Conservation (phyloP, 2,888 invertebrate genomes). For the Caenorhabditis sp. region DNA sequence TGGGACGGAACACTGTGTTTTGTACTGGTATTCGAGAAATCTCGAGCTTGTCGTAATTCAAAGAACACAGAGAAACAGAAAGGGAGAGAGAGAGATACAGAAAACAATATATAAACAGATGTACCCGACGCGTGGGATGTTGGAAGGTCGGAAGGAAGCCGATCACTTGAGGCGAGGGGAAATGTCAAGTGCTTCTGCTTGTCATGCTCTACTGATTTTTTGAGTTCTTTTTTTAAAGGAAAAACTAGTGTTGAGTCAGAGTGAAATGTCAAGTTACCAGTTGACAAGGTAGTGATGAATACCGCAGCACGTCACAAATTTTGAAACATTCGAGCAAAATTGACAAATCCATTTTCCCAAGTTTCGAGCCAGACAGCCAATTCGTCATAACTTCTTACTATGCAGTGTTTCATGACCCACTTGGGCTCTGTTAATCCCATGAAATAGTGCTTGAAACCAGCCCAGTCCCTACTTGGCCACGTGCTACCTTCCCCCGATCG, state of each 20-base stretch:
- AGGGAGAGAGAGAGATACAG: constrained; percentile 11
- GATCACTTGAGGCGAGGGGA: constrained; percentile 46
- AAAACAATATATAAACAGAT: constrained; percentile 45
- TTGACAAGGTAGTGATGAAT: background rate
- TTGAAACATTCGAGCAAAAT: background rate
- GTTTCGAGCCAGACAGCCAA: constrained; percentile 9
- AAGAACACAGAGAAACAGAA: constrained; percentile 9
- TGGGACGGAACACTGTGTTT: constrained; percentile 46
- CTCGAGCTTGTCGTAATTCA: background rate
- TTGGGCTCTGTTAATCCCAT: constrained; percentile 20
- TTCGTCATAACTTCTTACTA: constrained; percentile 19
- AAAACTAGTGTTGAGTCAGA: constrained; percentile 3
- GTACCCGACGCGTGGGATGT: constrained; percentile 42
- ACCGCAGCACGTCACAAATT: background rate
- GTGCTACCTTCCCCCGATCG: background rate
- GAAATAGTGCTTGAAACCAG: constrained; percentile 5
- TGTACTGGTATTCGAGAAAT: constrained; percentile 45
- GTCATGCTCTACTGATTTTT: constrained; percentile 12
- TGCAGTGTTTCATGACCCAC: constrained; percentile 42
- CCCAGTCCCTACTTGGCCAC: constrained; percentile 21
- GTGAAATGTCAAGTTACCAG: background rate
- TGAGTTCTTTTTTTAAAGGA: background rate
- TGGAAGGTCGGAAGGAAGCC: constrained; percentile 26
- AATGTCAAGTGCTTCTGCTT: constrained; percentile 46
- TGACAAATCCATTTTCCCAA: background rate